Evolutionary conservation across 2,113 vertebrate genomes (phyloP).

Genomic region (Columbina picui): DNA sequence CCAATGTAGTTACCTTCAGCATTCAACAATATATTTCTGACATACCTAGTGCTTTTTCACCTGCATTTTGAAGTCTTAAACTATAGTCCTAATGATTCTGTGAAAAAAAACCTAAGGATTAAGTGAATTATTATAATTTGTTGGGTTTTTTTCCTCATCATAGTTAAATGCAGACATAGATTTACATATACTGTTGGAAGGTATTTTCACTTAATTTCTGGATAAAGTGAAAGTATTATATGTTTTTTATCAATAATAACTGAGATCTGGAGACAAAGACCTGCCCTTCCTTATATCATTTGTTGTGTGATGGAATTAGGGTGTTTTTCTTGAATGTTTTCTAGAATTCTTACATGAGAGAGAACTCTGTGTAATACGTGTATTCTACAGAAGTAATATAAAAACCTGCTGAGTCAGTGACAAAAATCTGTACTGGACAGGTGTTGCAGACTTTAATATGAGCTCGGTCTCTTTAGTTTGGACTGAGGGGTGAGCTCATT

Average conservation of each 20-base stretch:
- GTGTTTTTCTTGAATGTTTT: neutral
- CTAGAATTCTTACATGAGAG: neutral
- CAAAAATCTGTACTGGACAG: neutral
- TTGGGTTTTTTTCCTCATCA: neutral
- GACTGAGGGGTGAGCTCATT: no score
- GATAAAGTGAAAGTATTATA: neutral
- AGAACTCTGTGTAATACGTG: neutral
- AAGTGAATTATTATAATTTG: neutral
- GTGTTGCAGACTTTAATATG: neutral
- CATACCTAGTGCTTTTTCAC: constrained; percentile 1
- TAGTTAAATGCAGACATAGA: neutral
- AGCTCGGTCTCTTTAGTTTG: no score
- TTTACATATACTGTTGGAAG: neutral
- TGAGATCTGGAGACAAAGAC: neutral
- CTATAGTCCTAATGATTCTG: neutral
- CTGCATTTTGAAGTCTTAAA: constrained; percentile 3
- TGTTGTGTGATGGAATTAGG: neutral
- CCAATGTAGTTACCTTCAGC: neutral
- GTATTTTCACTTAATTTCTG: constrained; percentile 2
- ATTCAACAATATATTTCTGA: constrained; percentile 14
- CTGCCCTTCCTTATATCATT: neutral
- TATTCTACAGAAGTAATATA: neutral
- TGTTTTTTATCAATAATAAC: neutral
- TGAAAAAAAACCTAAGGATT: neutral
- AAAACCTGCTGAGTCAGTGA: neutral